Base-by-base conservation (phyloP, 2,113 vertebrate species). In the Elephas maximus region DNA sequence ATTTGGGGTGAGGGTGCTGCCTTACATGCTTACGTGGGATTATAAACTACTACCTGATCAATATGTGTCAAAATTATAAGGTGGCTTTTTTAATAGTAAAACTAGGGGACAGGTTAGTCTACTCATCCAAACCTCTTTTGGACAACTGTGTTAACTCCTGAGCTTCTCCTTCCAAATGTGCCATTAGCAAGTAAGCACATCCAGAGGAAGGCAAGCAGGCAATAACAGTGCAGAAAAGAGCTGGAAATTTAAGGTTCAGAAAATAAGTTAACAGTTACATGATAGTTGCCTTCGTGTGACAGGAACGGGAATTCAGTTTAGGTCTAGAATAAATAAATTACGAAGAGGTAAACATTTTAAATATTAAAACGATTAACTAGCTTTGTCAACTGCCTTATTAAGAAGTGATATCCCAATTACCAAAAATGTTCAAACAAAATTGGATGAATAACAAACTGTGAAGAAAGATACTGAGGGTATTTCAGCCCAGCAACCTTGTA, bases 331-430 rank as follows among this genome's bases (percentile, higher is more conserved):
- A 86, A 94, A 89, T 93, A 84, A 88, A 20, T 77, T 86, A 92
- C 10, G 90, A 81, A 90, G n/a, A 67, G n/a, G 41, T 51, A 85
- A 91, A 88, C 3, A 69, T 95, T 91, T 74, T 15, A 69, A 69
- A 9, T 69, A 14, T 69, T 69, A 69, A 69, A 33, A 62, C 3
- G 30, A 1, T n/a, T 23, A 62, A 92, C 73, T 83, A 85, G 65
- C 48, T 69, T 45, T 81, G 41, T 81, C 81, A 95, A 28, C 67
- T 92, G 10, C 51, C 73, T 95, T 89, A 94, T 67, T 33, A 95
- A 81, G 65, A 81, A 93, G 57, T 63, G 14, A 91, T 91, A 21
- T 45, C 48, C 57, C 69, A 76, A 80, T 84, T 84, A 88, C 57
- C 65, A 86, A 57, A 92, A 85, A 63, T 41, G 7, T 85, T 67